A percentile compares a stretch with the other conserved stretches of the same genome.
Conservation (phyloP, 2,113 vertebrate genomes). For the Pygathrix nemaeus region DNA sequence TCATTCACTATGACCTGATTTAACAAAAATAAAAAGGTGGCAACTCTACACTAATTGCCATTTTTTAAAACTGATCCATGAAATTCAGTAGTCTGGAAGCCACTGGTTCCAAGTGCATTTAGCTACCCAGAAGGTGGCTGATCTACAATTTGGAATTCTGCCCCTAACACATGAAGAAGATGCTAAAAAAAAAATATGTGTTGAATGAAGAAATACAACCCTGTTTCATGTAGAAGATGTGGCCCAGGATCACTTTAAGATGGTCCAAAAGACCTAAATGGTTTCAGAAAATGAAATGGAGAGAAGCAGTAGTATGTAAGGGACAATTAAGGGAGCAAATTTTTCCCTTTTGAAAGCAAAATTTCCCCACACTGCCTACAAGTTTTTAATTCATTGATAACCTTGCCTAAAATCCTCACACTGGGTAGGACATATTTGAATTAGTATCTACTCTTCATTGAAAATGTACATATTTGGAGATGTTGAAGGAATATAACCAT, state of each 20-base stretch:
- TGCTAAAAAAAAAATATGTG: neutral
- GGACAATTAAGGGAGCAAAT: neutral
- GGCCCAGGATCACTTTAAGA: neutral
- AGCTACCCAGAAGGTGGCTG: neutral
- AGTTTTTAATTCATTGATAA: neutral
- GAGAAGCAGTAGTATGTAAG: neutral
- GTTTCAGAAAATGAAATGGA: neutral
- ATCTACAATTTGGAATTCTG: neutral
- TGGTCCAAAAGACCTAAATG: neutral
- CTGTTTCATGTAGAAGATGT: neutral
- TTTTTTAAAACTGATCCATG: neutral
- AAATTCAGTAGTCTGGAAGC: neutral
- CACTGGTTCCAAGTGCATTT: neutral
- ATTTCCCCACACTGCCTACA: neutral
- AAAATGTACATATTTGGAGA: slow-evolving; percentile 8
- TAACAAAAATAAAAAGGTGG: neutral
- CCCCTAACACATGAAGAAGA: neutral
- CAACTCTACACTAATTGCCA: neutral
- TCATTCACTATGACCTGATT: neutral
- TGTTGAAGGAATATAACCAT: neutral
- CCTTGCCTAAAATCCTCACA: neutral
- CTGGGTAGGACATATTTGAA: neutral
- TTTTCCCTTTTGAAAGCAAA: neutral
- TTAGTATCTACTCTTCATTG: neutral
- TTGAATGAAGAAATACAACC: neutral